These are phyloP conservation scores for Conger conger DNA, from an alignment of 2,113 vertebrate species.

Conservation along the genomic window DNA sequence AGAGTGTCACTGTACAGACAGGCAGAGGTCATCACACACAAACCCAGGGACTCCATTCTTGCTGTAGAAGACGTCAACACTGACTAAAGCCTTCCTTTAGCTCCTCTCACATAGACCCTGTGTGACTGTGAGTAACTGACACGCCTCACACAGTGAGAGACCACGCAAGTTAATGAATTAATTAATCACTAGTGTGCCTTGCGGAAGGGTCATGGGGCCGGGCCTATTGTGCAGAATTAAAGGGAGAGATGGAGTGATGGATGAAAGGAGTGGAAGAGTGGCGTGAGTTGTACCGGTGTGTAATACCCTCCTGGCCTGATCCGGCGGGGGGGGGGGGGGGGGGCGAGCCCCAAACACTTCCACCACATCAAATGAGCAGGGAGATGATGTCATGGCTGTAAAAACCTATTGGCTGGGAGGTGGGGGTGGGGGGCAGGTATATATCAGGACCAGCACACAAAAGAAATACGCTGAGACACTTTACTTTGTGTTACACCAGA, in stretches of 20 bases:
- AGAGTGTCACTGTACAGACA: constrained; percentile 33
- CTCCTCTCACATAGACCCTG: too few species aligned
- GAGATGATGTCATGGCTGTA: constrained; percentile 22
- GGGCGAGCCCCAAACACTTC: neutral
- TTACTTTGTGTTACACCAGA: constrained; percentile 24
- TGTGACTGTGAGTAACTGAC: neutral
- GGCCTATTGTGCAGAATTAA: too few species aligned
- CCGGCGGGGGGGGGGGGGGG: neutral
- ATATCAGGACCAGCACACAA: neutral
- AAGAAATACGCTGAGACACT: constrained; percentile 21
- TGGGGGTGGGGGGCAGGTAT: neutral
- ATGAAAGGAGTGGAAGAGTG: neutral
- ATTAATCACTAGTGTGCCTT: too few species aligned
- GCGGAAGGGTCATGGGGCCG: too few species aligned
- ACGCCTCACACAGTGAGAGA: neutral
- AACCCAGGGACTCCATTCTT: neutral
- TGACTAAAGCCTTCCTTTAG: neutral
- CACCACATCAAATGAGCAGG: constrained; percentile 21
- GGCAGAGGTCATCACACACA: neutral
- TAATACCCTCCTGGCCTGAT: neutral
- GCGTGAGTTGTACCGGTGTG: neutral
- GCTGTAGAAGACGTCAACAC: neutral
- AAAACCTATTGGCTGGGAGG: neutral
- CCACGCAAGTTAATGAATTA: too few species aligned
- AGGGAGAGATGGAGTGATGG: too few species aligned